Conservation (phyloP, 1,140 invertebrate species). For the Scaptomyza hsui region DNA sequence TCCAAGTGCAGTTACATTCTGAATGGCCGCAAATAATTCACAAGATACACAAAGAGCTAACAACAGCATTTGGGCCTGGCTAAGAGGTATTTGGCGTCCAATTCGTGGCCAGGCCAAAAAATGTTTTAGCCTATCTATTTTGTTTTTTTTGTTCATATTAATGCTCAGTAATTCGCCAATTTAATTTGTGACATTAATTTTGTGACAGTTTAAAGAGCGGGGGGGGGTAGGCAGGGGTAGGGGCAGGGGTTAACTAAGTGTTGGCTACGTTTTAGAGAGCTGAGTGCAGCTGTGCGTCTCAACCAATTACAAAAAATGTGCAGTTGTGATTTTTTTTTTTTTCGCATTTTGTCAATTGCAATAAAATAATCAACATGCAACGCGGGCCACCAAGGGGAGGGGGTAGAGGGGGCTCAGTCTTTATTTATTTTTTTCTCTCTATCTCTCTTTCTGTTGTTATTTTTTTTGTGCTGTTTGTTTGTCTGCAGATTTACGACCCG, state of each 20-base stretch:
- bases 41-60: slow-evolving; percentile 2
- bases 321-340: slow-evolving; percentile 32
- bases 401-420: background rate
- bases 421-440: slow-evolving; percentile 44
- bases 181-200: slow-evolving; percentile 63
- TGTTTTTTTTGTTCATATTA: slow-evolving; percentile 34
- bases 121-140: slow-evolving; percentile 11
- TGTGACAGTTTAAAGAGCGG: background rate
- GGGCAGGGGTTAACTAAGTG: background rate
- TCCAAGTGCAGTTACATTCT: slow-evolving; percentile 2
- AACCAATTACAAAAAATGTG: slow-evolving; percentile 43
- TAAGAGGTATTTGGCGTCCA: slow-evolving; percentile 13
- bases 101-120: slow-evolving; percentile 17
- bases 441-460: slow-evolving; percentile 3
- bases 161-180: slow-evolving; percentile 58
- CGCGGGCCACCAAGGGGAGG: slow-evolving; percentile 7
- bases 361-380: slow-evolving; percentile 69
- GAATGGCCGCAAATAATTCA: slow-evolving; percentile 20
- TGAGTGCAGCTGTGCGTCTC: slow-evolving; percentile 38
- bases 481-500: slow-evolving; percentile 63
- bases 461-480: slow-evolving; percentile 23
- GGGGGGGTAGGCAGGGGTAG: background rate
- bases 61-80: slow-evolving; percentile 1
- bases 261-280: slow-evolving; percentile 46
- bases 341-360: slow-evolving; percentile 70